Base-by-base conservation (phyloP, 1,140 invertebrate genomes). In the Belonocnema kinseyi region DNA sequence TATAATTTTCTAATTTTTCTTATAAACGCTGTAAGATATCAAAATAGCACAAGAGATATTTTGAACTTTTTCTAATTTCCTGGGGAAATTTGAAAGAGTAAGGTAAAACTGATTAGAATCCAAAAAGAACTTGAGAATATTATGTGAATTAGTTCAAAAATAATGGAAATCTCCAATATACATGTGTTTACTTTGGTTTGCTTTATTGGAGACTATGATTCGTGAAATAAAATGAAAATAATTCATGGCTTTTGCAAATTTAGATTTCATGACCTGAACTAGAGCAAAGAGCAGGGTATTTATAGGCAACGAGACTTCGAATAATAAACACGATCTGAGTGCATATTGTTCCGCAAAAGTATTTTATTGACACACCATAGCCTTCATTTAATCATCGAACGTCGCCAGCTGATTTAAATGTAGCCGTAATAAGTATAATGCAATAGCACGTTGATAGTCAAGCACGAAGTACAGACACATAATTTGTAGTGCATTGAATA, bases 401-500 rank as follows among this genome's bases (percentile, higher is more conserved):
- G 40, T 66, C 61, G 33, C 26, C 58, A 66, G 58, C 12, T 19
- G 14, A 66, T 66, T 40, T 66, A 16, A 66, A 40, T n/a, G 5
- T 16, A n/a, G 40, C 33, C 14, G 16, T 46, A 40, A 40, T 66
- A 46, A 5, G 40, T 46, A 66, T 33, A 61, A 61, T 61, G 21
- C 21, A 61, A 61, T 66, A 66, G 16, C 61, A 46, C 61, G 61
- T 17, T 33, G 61, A 66, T 33, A 40, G 61, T 46, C 61, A 66
- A 66, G 61, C 5, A 46, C 61, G 61, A 66, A 26, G 58, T 61
- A 61, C 58, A 61, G 58, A 26, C 58, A 61, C 26, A 61, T 26
- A 61, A 66, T 66, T n/a, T 66, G 16, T 66, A 66, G 61, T 33
- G 61, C 61, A 66, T 66, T 66, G 61, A 66, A 40, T 66, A 61